These are phyloP conservation scores for Eilema depressum DNA, from an alignment of 2,888 invertebrate species.

Conservation along the genomic window DNA sequence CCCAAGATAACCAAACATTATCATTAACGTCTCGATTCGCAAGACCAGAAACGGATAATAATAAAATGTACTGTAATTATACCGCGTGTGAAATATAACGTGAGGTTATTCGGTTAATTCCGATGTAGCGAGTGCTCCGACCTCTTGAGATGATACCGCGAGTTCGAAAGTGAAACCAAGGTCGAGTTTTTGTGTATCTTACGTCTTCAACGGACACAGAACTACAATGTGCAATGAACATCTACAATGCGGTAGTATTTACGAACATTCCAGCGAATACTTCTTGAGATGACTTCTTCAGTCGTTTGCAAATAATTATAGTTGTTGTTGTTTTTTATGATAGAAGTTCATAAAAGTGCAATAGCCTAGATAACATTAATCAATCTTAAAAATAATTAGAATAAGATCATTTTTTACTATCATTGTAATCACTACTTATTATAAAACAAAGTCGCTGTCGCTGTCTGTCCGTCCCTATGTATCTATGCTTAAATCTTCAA, in stretches of 20 bases:
- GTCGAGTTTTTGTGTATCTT: slow-evolving; percentile 42
- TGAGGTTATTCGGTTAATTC: slow-evolving; percentile 42
- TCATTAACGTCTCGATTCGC: background rate
- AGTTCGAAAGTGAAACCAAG: slow-evolving; percentile 77
- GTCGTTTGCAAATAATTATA: too few species aligned
- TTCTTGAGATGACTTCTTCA: background rate
- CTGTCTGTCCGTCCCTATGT: too few species aligned
- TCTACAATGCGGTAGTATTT: slow-evolving; percentile 23
- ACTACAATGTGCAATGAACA: slow-evolving; percentile 55
- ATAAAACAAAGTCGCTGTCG: too few species aligned
- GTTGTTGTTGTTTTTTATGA: too few species aligned
- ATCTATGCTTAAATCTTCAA: too few species aligned
- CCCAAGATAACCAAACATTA: background rate
- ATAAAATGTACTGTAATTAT: slow-evolving; percentile 29
- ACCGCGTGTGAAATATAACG: slow-evolving; percentile 38
- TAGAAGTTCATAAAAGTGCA: too few species aligned
- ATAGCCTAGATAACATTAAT: too few species aligned
- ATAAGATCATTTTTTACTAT: too few species aligned
- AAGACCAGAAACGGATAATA: slow-evolving; percentile 18
- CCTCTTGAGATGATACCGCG: slow-evolving; percentile 58
- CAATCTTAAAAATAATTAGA: too few species aligned
- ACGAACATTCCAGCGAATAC: background rate
- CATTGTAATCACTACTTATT: too few species aligned
- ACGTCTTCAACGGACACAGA: slow-evolving; percentile 47
- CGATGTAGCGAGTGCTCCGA: slow-evolving; percentile 60